A percentile compares a stretch with the other conserved stretches of the same genome.
These are phyloP conservation scores for Chelonus formosanus DNA, from an alignment of 2,888 invertebrate species.

Conservation along the genomic window DNA sequence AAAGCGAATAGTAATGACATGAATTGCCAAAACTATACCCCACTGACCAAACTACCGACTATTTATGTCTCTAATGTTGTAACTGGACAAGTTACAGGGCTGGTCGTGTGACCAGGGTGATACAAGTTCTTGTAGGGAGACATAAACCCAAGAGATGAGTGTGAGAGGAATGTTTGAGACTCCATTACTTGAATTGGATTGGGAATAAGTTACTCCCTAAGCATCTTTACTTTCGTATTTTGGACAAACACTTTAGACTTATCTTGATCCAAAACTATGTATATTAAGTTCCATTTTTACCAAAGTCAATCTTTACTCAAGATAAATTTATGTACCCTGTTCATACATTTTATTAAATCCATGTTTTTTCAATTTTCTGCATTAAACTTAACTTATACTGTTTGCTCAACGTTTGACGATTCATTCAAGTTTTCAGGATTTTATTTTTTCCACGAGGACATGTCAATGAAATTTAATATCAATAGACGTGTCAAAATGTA, in stretches of 20 bases:
- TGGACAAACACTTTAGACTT: constrained; percentile 47
- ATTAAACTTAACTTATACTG: no score
- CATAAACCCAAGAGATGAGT: constrained; percentile 33
- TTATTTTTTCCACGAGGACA: no score
- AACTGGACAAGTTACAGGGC: constrained; percentile 22
- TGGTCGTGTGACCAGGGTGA: constrained; percentile 17
- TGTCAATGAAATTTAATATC: no score
- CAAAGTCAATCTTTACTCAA: not conserved
- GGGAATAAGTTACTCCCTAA: constrained; percentile 59
- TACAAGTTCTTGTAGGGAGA: constrained; percentile 23
- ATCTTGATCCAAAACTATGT: constrained; percentile 5
- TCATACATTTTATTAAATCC: no score
- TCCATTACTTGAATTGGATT: constrained; percentile 62
- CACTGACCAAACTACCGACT: constrained; percentile 8
- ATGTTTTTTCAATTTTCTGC: not conserved
- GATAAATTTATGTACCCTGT: not conserved
- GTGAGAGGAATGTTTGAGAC: constrained; percentile 57
- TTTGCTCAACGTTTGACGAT: not conserved
- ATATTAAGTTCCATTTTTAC: no score
- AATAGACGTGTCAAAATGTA: no score
- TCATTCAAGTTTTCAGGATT: no score
- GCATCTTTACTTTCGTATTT: constrained; percentile 55
- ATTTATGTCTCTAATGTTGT: constrained; percentile 37
- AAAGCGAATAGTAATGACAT: constrained; percentile 7
- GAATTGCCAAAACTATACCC: not conserved